Evolutionary conservation across 2,113 vertebrate genomes (phyloP).

Genomic region (Hippocampus mohnikei): DNA sequence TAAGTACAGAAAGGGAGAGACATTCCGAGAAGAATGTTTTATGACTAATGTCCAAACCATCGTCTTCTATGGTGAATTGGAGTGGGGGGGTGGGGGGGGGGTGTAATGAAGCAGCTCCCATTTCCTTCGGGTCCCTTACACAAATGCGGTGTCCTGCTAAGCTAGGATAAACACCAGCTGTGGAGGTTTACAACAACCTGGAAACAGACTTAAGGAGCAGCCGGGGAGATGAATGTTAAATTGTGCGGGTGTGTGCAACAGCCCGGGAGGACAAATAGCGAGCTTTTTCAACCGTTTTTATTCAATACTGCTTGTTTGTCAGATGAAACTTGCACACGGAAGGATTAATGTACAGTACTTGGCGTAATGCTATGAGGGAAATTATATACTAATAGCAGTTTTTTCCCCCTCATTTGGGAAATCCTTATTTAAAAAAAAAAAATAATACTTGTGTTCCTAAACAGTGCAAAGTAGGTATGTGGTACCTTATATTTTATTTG

Average conservation of each 20-base stretch:
- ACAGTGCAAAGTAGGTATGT: background rate
- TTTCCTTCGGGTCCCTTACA: background rate
- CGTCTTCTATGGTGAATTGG: background rate
- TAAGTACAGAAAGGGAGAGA: background rate
- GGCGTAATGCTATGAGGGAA: background rate
- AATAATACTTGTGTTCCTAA: background rate
- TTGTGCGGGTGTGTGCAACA: background rate
- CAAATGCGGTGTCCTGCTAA: background rate
- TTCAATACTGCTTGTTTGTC: background rate
- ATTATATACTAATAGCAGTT: background rate
- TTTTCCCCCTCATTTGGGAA: background rate
- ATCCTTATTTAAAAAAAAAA: background rate
- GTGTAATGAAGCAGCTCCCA: background rate
- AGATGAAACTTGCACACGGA: background rate
- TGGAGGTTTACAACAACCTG: background rate
- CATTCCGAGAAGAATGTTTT: background rate
- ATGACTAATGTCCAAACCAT: background rate
- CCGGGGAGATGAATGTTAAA: background rate
- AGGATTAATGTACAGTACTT: background rate
- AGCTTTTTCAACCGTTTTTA: background rate
- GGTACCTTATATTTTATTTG: background rate
- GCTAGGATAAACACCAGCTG: conserved; percentile 3
- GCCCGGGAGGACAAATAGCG: background rate
- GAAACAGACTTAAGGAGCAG: background rate
- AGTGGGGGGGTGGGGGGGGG: background rate